Base-by-base conservation (phyloP, 2,888 invertebrate species). In the Gymnocheta viridis region DNA sequence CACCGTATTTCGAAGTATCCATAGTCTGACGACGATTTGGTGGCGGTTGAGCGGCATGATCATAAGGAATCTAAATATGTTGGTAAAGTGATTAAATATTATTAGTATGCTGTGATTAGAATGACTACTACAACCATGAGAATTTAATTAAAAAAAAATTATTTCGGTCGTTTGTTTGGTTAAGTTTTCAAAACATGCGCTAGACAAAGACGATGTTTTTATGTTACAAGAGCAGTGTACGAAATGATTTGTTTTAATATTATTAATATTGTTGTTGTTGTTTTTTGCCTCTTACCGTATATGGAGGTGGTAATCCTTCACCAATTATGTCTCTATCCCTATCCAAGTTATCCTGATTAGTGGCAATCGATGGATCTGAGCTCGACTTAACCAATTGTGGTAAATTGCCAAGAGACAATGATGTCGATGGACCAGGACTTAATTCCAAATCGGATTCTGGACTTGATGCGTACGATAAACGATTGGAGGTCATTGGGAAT, bases 401-500 rank as follows among this genome's bases (percentile, higher is more conserved):
- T 89, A 92, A 92, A 91, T 92, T 92, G 90, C 92, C 93, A 89
- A 92, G 92, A 91, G 91, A 94, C 90, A 93, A 93, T 88, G 93
- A 93, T 87, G 94, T 92, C 86, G 94, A 94, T 85, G 95, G 95
- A 88, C 95, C 95, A 85, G 95, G 95, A 91, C 96, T 96, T 90
- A 96, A 95, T 91, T 98, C 98, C 92, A 97, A 94, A 93, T 98
- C 98, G 91, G 97, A 98, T 93, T 98, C 98, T 86, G 98, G 98
- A 91, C 98, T 98, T 91, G 98, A 98, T 87, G 98, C 98, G 93
- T 98, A 98, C 91, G 98, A 98, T 88, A 98, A 94, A 91, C 98
- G 96, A 92, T 97, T 95, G 91, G 97, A 96, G 88, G 97, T 97
- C 98, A 98, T 98, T 91, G 98, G 98, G 94, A 99, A 99, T 91